Evolutionary conservation across 2,888 invertebrate species (phyloP), one percentile per base, ranked within the genome.

Genomic region (Chymomyza caudatula): DNA sequence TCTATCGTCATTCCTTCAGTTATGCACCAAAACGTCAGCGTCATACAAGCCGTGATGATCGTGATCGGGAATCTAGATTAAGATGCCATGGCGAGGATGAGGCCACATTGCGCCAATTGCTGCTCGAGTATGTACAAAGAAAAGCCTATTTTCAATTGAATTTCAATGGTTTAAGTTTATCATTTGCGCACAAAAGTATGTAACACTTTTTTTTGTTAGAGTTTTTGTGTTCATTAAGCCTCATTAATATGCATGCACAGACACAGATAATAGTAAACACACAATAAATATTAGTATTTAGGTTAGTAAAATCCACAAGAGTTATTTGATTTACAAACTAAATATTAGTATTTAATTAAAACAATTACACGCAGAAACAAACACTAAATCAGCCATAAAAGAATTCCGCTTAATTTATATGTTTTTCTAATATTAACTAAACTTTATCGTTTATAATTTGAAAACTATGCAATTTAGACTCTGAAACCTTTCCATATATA

Each of bases 81-180:
- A 89, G 90, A 89, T 89, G 91, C 20, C 90, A 90, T 90, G 90
- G 90, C 87, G 95, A 96, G 92, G 96, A 96, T 94, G 96, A 96
- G 93, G 95, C 96, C 92, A 96, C 96, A 93, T 95, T 96, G 93
- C 95, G 96, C 94, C 96, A 96, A 94, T 94, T 96, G 93, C 96
- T 96, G 92, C 94, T 96, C 95, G 96, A 96, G 96, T 95, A 94
- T 92, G 92, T 93, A 91, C 22, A 56, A 25, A 15, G 23, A 23
- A 42, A 29, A 15, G 62, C 8, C 62, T n/a, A 15, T 23, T 15
- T n/a, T n/a, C n/a, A n/a, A n/a, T n/a, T n/a, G n/a, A n/a, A n/a
- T n/a, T n/a, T n/a, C 37, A 37, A 42, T 53, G 11, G 43, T 53
- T 53, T 58, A n/a, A 44, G 6, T 61, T 44, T 44, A 42, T 29